Evolutionary conservation across 30 jellyfish, hydroid and myxozoan species (phyloP).

Genomic region (Aurelia aurita): DNA sequence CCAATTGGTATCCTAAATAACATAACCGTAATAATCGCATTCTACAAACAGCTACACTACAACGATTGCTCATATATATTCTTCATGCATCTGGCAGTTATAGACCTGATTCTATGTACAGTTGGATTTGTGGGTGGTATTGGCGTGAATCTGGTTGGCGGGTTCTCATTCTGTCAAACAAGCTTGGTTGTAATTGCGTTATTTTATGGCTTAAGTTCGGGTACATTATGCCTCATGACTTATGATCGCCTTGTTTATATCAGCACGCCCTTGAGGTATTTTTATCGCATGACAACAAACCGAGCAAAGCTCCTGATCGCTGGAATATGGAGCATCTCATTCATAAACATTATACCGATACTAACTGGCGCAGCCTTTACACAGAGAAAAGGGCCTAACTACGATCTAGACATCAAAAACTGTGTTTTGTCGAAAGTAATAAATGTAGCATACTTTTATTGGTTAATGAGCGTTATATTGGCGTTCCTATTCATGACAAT

Average conservation of each 20-base stretch:
- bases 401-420: constrained; percentile 57
- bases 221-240: constrained; percentile 62
- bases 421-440: constrained; percentile 69
- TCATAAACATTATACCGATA: constrained; percentile 40
- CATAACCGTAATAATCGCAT: constrained; percentile 52
- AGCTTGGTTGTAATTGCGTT: constrained; percentile 45
- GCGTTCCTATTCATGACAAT: constrained; percentile 38
- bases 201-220: constrained; percentile 64
- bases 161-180: constrained; percentile 58
- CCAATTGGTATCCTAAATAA: constrained; percentile 76
- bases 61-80: constrained; percentile 62
- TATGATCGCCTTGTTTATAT: constrained; percentile 64
- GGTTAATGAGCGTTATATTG: constrained; percentile 34
- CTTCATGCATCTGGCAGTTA: constrained; percentile 70
- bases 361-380: constrained; percentile 36
- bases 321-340: constrained; percentile 54
- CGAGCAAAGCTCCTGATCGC: constrained; percentile 37
- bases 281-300: constrained; percentile 40
- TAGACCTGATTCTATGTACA: constrained; percentile 60
- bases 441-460: constrained; percentile 37
- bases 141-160: constrained; percentile 48
- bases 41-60: constrained; percentile 38
- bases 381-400: constrained; percentile 20
- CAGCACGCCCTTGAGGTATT: constrained; percentile 67
- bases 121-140: constrained; percentile 55